phyloP scores from a whole-genome alignment of 2,797 vertebrate genomes.

The Silurus aristotelis region DNA sequence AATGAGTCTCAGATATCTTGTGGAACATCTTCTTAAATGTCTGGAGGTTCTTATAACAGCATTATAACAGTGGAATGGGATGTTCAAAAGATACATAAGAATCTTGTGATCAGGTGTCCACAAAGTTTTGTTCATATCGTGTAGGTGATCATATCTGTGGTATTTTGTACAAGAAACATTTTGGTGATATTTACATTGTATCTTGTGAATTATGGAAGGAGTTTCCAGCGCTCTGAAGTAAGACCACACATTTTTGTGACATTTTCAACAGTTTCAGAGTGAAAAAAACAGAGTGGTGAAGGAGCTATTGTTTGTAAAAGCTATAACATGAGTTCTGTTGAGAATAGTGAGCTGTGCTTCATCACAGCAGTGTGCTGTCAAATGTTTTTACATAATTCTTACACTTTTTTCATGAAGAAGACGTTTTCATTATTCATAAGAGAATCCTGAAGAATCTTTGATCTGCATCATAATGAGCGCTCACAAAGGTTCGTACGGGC shows the following conservation, averaged over 20 bases:
- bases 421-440: not conserved
- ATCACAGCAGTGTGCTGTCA: not conserved
- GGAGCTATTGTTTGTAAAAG: too few relatives aligned
- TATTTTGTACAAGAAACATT: not conserved
- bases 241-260: not conserved
- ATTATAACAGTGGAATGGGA: too few relatives aligned
- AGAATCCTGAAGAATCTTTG: not conserved
- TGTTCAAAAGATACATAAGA: too few relatives aligned
- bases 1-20: too few relatives aligned
- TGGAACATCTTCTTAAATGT: too few relatives aligned
- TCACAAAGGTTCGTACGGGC: too few relatives aligned
- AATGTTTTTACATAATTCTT: not conserved
- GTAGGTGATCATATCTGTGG: too few relatives aligned
- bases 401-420: not conserved
- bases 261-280: not conserved
- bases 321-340: too few relatives aligned
- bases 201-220: not conserved
- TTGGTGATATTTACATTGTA: not conserved
- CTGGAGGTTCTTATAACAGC: too few relatives aligned
- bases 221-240: not conserved
- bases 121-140: too few relatives aligned
- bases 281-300: too few relatives aligned
- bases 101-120: too few relatives aligned
- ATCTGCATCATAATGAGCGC: not conserved
- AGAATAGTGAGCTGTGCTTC: not conserved